These are phyloP conservation scores for Caenorhabditis remanei DNA, from an alignment of 1,140 invertebrate genomes.

Conservation along the genomic window DNA sequence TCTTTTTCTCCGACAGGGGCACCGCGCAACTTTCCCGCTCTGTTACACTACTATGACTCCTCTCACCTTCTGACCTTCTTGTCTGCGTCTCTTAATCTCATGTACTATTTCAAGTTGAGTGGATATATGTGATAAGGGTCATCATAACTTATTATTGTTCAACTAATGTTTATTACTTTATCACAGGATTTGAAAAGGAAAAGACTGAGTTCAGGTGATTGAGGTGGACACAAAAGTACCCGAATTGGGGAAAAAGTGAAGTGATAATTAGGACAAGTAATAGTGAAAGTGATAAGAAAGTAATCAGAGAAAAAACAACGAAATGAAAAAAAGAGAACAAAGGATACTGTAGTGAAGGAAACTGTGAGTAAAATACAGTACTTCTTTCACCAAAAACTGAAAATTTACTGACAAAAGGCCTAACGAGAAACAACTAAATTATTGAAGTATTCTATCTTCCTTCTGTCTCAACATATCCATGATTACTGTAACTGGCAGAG, in stretches of 20 bases:
- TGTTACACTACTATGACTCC: constrained; percentile 24
- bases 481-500: constrained; percentile 23
- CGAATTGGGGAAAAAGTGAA: not conserved
- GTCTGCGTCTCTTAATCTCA: constrained; percentile 7
- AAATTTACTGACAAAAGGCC: too few relatives aligned
- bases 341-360: too few relatives aligned
- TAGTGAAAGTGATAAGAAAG: not conserved
- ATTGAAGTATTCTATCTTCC: too few relatives aligned
- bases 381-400: too few relatives aligned
- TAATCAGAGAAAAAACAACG: not conserved
- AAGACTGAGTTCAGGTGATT: too few relatives aligned
- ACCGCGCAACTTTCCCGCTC: constrained; percentile 35
- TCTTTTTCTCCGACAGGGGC: too few relatives aligned
- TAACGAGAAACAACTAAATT: too few relatives aligned
- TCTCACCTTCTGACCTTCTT: constrained; percentile 43
- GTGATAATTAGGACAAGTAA: not conserved
- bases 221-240: not conserved
- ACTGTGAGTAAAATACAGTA: too few relatives aligned
- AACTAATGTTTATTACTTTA: constrained; percentile 5
- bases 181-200: not conserved
- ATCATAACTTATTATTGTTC: constrained; percentile 16
- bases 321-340: too few relatives aligned
- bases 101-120: not conserved
- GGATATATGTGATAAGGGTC: constrained; percentile 13
- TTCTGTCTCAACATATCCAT: not conserved